Evolutionary conservation across 1,140 invertebrate species (phyloP).

Genomic region (Lordiphosa collinella): DNA sequence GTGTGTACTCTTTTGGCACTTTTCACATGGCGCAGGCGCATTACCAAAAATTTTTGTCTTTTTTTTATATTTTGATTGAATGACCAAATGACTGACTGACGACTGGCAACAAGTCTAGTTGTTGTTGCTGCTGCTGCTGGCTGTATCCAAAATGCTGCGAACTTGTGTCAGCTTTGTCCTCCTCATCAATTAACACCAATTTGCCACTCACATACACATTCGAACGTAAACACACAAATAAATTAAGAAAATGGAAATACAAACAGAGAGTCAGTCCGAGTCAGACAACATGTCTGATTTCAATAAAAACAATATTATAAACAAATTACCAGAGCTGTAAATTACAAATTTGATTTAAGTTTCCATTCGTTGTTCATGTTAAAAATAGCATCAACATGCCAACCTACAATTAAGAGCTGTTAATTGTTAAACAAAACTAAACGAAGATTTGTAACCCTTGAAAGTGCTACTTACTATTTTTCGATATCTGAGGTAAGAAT

Average conservation of each 20-base stretch:
- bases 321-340: slow-evolving; percentile 43
- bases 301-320: slow-evolving; percentile 29
- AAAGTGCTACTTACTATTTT: no score
- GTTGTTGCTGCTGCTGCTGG: slow-evolving; percentile 15
- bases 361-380: neutral
- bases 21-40: slow-evolving; percentile 49
- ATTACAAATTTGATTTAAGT: slow-evolving; percentile 23
- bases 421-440: slow-evolving; percentile 2
- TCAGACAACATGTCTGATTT: slow-evolving; percentile 6
- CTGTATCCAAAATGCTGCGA: slow-evolving; percentile 14
- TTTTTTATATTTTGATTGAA: slow-evolving; percentile 39
- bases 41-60: slow-evolving; percentile 24
- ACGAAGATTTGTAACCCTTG: no score
- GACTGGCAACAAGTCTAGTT: slow-evolving; percentile 54
- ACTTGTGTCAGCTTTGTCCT: slow-evolving; percentile 19
- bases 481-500: no score
- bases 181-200: slow-evolving; percentile 64
- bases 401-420: slow-evolving; percentile 24
- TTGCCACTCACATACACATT: slow-evolving; percentile 11
- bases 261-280: slow-evolving; percentile 14
- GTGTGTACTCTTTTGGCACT: slow-evolving; percentile 3
- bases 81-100: slow-evolving; percentile 41
- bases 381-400: slow-evolving; percentile 15
- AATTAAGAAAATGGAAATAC: slow-evolving; percentile 34
- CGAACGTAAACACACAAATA: slow-evolving; percentile 19